Evolutionary conservation across 1,140 invertebrate species (phyloP).

Genomic region (Drosophila setifemur): DNA sequence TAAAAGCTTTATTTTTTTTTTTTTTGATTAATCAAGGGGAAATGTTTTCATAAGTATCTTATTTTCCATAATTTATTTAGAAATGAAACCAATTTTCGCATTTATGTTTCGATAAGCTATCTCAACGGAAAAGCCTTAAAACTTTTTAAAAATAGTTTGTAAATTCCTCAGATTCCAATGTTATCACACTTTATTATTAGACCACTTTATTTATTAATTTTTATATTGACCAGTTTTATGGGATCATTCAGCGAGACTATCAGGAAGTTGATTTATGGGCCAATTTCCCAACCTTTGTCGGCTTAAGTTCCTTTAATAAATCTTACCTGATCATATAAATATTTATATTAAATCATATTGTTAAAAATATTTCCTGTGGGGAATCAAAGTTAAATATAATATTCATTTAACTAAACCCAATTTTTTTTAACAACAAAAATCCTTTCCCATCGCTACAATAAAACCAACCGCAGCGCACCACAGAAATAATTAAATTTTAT

Average conservation of each 20-base stretch:
- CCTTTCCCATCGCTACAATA: not conserved
- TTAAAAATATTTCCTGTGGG: no score
- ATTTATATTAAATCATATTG: no score
- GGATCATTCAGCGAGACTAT: conserved; percentile 5
- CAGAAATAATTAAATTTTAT: conserved; percentile 7
- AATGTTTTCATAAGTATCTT: no score
- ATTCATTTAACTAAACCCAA: no score
- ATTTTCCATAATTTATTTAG: no score
- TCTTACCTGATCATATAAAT: not conserved
- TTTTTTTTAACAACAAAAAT: not conserved
- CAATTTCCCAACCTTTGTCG: conserved; percentile 15
- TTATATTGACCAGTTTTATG: conserved; percentile 9
- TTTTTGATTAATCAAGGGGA: no score
- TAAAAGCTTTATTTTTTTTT: no score
- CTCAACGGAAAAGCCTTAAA: not conserved
- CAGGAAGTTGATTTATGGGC: conserved; percentile 20
- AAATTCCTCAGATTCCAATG: not conserved
- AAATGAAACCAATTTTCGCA: no score
- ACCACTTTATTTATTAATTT: conserved; percentile 18
- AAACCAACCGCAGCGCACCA: conserved; percentile 33
- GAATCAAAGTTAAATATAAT: no score
- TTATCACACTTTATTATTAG: not conserved
- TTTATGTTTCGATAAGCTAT: no score
- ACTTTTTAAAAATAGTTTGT: not conserved
- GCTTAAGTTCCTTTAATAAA: not conserved